Percentiles rank a stretch among this genome's conserved stretches.
Conservation (phyloP, 1,140 invertebrate species). For the Lerema accius region DNA sequence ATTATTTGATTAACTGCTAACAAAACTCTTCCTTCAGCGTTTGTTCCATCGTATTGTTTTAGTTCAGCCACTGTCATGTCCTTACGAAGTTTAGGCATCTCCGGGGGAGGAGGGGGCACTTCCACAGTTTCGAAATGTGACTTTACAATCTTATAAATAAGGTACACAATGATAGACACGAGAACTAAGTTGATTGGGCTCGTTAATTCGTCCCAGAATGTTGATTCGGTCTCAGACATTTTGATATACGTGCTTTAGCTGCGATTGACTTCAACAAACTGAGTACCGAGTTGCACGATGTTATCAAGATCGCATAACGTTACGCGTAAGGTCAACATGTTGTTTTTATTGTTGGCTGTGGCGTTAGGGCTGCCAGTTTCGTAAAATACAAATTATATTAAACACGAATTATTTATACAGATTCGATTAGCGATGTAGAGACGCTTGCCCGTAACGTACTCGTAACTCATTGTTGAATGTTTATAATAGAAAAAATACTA, state of each 20-base stretch:
- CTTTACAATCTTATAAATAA: conserved; percentile 72
- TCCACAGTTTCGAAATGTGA: conserved; percentile 67
- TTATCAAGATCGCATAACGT: conserved; percentile 55
- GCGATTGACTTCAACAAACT: conserved; percentile 58
- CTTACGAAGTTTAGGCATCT: conserved; percentile 67
- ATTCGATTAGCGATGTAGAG: no score
- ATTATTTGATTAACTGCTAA: conserved; percentile 71
- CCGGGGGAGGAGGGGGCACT: conserved; percentile 50
- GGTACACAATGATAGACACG: conserved; percentile 67
- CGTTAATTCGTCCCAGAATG: conserved; percentile 71
- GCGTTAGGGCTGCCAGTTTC: conserved; percentile 16
- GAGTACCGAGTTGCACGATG: conserved; percentile 40
- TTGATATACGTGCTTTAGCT: conserved; percentile 56
- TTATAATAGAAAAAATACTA: no score
- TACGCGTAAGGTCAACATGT: conserved; percentile 56
- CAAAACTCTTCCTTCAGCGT: conserved; percentile 70
- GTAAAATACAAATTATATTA: conserved; percentile 1
- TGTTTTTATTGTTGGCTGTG: conserved; percentile 31
- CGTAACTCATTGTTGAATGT: no score
- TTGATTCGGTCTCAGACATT: conserved; percentile 57
- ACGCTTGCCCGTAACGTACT: no score
- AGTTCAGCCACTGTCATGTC: conserved; percentile 73
- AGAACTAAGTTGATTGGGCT: conserved; percentile 70
- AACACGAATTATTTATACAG: no score
- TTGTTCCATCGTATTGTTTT: conserved; percentile 70